Percentiles rank a stretch among this genome's conserved stretches.
Conservation (phyloP, 2,888 invertebrate species). For the Resseliella maxima region DNA sequence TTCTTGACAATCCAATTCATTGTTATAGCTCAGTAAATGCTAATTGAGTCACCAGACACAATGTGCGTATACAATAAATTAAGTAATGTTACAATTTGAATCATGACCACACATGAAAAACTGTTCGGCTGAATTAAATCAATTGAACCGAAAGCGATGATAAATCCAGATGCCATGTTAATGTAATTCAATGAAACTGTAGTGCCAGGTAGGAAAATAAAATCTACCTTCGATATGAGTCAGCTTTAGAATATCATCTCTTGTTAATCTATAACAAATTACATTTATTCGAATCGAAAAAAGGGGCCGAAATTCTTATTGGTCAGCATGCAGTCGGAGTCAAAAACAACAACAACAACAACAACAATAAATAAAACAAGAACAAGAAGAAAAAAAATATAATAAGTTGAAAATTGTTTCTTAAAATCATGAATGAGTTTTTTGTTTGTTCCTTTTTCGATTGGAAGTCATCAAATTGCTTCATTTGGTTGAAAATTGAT, state of each 20-base stretch:
- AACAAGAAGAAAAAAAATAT: not conserved
- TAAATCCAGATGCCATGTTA: not conserved
- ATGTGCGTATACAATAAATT: slow-evolving; percentile 1
- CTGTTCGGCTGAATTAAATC: not conserved
- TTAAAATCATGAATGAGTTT: slow-evolving; percentile 29
- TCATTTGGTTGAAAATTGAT: slow-evolving; percentile 7
- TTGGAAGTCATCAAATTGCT: slow-evolving; percentile 20
- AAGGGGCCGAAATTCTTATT: slow-evolving; percentile 9
- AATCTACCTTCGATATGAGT: not conserved
- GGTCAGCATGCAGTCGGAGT: slow-evolving; percentile 1
- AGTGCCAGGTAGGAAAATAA: not conserved
- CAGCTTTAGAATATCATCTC: not conserved
- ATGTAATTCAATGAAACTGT: not conserved
- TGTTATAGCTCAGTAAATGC: not conserved
- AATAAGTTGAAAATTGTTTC: not conserved
- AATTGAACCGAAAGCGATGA: not conserved
- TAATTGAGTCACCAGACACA: slow-evolving; percentile 24
- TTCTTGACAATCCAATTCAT: not conserved
- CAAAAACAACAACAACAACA: not conserved
- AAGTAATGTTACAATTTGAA: not conserved
- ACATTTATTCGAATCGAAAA: not conserved
- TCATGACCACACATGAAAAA: not conserved
- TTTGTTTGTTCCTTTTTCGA: too few species aligned
- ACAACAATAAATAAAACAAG: not conserved
- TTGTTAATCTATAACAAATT: slow-evolving; percentile 16